Evolutionary conservation across 2,113 vertebrate genomes (phyloP), one percentile per base, ranked within the genome.

Genomic region (Stegastes partitus): DNA sequence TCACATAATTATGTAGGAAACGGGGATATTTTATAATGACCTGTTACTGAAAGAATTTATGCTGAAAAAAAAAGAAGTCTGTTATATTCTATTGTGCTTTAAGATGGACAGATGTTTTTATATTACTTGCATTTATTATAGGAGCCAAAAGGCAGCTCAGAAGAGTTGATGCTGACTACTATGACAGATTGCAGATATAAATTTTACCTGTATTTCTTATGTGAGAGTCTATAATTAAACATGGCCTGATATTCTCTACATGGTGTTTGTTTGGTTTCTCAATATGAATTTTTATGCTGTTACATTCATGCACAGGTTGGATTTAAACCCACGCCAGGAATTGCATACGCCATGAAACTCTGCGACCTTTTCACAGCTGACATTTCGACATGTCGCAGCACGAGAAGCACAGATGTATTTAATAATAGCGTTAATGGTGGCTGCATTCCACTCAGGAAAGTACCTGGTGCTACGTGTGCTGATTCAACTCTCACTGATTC

Each of bases 171-270:
- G 74, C 77, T 83, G 82, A 90, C 84, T 89, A 68, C 84, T 90
- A 67, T 82, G 71, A 89, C 71, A 69, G 67, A 87, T 85, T 79
- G 72, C 69, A 86, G 63, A 87, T 82, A 68, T 62, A 49, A 34
- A 83, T 55, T 89, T 68, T 68, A 85, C 47, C 68, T 91, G 81
- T 83, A 82, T 91, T 88, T 92, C 86, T 86, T 83, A 79, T 90
- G 82, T 80, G 83, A 89, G 78, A 81, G 54, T 86, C 79, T 80
- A 68, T 67, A 67, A 90, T 87, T 91, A 91, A 92, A 92, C 81
- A 85, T 76, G 63, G 77, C 71, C 79, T 80, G 85, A 77, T 84
- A 86, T 84, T 89, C 64, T 85, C 57, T 23, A 77, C 26, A 11
- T 45, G 49, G 59, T 77, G 58, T 72, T 22, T 57, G 31, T 69